Evolutionary conservation across 2,797 vertebrate species (phyloP), one percentile per base, ranked within the genome.

Genomic region (Limosa lapponica): DNA sequence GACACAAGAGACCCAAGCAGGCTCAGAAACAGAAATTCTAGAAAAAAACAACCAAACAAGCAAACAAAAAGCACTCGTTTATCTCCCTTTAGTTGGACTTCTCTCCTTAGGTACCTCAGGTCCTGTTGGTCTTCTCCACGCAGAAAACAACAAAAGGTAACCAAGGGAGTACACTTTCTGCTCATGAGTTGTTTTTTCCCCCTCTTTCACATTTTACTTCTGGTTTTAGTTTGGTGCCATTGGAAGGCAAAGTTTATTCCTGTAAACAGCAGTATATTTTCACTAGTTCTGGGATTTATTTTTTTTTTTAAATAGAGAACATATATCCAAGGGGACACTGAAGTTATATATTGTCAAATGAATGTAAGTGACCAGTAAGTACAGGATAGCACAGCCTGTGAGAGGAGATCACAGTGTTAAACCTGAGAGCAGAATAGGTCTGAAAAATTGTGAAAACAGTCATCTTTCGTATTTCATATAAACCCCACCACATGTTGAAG

Each of bases 161-260:
- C 25, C 2, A 4, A 77, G 23, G 10, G 28, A 71, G 24, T 52
- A 71, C 7, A 52, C 5, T 22, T 91, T 32, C 46, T 54, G 28
- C 28, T 77, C 36, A 18, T 4, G 19, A 10, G 23, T 3, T 17
- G 55, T 54, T 43, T 3, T 15, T 1, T 0, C 2, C 4, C 6
- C 3, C 5, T 8, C 32, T 52, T 65, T 64, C 37, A 89, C 16
- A 52, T 48, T 14, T 82, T 54, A 25, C 32, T 87, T 81, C 37
- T 86, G 16, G 25, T 78, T 81, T 93, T 48, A 49, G 32, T 55
- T 64, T 12, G 6, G 44, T 52, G 41, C 46, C 52, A 69, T 1
- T 30, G 16, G 37, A 86, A 78, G 11, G 61, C 39, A 88, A 91
- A 67, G 23, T 16, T 28, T 77, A 11, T 64, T 95, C 80, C 79